Base-by-base conservation (phyloP, 2,888 invertebrate genomes). In the Parnassius smintheus region DNA sequence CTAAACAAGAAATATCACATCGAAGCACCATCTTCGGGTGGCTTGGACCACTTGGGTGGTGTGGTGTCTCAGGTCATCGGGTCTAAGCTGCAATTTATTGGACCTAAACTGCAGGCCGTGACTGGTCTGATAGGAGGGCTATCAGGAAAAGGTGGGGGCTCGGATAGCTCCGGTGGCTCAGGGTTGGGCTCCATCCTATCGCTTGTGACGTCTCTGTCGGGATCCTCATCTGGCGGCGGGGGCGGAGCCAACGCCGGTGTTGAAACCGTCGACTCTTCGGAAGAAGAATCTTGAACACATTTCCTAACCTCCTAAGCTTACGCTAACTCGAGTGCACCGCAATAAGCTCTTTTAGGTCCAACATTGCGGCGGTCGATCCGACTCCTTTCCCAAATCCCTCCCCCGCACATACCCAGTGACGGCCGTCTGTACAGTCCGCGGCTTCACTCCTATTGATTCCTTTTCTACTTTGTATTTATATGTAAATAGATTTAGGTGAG, bases 1-100 rank as follows among this genome's bases (percentile, higher is more conserved):
- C 94, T 96, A 83, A 96, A 96, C 84, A 94, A 93, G 69, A 94
- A 94, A 74, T 95, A 94, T 78, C 94, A 95, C 56, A 96, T 96
- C 75, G 94, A 94, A 74, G 75, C 93, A 11, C 95, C 94, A n/a
- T 88, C 92, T 56, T 92, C 92, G 60, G 93, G 93, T 56, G 94
- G 94, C 1, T 93, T 95, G 18, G 77, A 84, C 22, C 92, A 92
- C 51, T 88, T 96, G 65, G 94, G 93, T 67, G 93, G 94, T 25
- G 86, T 95, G 61, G 92, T 96, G 70, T 93, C 94, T 0, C 94
- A 95, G 67, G 94, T 95, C 52, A 93, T 96, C 64, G 94, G 95
- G 56, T 94, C 95, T 22, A 95, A 95, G 75, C 91, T 96, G 59
- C 94, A 94, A 71, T 87, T 95, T 18, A 91, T 96, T 54, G 94